These are phyloP conservation scores for Automeris io DNA, from an alignment of 2,888 invertebrate species.

Conservation along the genomic window DNA sequence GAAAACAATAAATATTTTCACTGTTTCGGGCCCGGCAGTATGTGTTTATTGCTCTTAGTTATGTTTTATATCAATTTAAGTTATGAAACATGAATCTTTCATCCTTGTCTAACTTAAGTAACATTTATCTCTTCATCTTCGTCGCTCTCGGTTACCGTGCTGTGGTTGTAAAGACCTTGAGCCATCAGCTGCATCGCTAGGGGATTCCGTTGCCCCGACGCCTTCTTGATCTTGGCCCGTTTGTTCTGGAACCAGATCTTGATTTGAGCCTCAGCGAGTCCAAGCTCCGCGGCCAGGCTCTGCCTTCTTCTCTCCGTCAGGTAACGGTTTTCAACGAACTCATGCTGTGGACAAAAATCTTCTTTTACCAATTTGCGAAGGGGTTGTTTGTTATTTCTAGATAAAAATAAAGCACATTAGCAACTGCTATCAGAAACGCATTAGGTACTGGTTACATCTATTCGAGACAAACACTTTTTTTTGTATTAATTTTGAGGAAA, in stretches of 20 bases:
- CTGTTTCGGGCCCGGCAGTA: no score
- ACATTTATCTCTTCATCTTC: conserved; percentile 83
- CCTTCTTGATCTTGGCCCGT: conserved; percentile 96
- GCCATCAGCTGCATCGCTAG: conserved; percentile 95
- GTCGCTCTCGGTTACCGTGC: conserved; percentile 85
- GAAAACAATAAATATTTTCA: no score
- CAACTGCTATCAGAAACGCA: no score
- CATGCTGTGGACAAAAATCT: conserved; percentile 78
- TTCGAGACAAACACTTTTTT: no score
- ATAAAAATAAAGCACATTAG: no score
- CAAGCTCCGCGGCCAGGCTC: conserved; percentile 91
- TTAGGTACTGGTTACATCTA: no score
- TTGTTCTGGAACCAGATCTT: conserved; percentile 99
- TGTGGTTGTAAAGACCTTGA: conserved; percentile 92
- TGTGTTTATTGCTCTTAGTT: not conserved
- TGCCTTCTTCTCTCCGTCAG: conserved; percentile 94
- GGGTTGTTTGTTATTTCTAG: no score
- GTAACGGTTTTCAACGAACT: conserved; percentile 95
- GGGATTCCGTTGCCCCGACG: conserved; percentile 89
- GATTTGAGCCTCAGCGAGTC: conserved; percentile 97
- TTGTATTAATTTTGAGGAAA: no score
- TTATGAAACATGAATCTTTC: not conserved
- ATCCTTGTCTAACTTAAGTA: conserved; percentile 24
- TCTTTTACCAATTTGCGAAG: no score
- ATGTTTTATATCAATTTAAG: not conserved